phyloP scores from a whole-genome alignment of 2,888 invertebrate species.

The Helicoverpa assulta region DNA sequence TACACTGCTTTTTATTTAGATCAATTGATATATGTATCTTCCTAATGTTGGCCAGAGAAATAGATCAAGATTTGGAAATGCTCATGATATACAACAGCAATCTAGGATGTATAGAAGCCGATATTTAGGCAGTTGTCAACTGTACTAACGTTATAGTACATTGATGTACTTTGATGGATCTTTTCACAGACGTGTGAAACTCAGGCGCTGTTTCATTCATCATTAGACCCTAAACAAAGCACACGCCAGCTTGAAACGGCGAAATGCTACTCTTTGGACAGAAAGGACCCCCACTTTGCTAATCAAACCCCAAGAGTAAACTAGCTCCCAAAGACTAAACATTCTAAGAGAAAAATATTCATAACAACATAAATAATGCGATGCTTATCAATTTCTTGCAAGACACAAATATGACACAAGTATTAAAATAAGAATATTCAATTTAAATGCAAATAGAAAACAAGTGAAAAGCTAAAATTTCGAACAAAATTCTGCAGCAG shows the following conservation, averaged over 20 bases:
- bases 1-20: too few relatives aligned
- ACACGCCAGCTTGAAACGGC: background rate
- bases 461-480: constrained; percentile 34
- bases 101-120: too few relatives aligned
- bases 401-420: constrained; percentile 40
- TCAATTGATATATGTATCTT: too few relatives aligned
- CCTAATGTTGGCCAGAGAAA: too few relatives aligned
- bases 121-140: too few relatives aligned
- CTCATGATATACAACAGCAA: too few relatives aligned
- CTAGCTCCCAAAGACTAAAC: background rate
- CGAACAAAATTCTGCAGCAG: constrained; percentile 42
- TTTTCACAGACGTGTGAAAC: background rate
- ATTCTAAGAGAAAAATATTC: background rate
- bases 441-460: constrained; percentile 53
- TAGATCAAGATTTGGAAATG: too few relatives aligned
- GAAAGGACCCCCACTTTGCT: background rate
- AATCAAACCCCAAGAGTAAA: constrained; percentile 1
- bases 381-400: constrained; percentile 7
- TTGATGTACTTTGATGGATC: too few relatives aligned
- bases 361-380: background rate
- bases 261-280: background rate
- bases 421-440: constrained; percentile 42
- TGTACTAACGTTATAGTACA: too few relatives aligned
- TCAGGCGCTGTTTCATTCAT: background rate
- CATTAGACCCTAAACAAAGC: background rate